Percentiles rank a stretch among this genome's conserved stretches.
phyloP scores from a whole-genome alignment of 2,113 vertebrate species.

The Uropsilus gracilis region DNA sequence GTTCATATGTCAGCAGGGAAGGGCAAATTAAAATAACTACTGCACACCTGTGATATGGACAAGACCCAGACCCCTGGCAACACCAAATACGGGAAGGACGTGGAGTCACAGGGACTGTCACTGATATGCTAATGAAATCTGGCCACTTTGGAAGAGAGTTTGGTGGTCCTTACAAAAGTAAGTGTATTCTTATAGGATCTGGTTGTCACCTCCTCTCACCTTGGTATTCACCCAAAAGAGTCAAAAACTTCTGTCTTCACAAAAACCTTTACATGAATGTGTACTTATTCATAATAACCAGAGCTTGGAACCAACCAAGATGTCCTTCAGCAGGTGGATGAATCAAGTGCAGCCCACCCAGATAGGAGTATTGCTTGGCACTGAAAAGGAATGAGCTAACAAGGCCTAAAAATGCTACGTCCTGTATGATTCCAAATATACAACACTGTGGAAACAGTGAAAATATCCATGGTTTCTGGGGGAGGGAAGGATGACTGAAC shows the following conservation, averaged over 20 bases:
- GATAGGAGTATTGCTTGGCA: no score
- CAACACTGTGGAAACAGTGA: neutral
- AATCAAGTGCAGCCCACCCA: no score
- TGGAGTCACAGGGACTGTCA: fast-evolving
- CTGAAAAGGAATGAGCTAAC: neutral
- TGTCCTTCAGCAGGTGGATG: neutral
- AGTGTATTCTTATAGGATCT: fast-evolving
- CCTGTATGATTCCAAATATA: neutral
- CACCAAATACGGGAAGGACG: fast-evolving
- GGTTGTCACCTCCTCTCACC: fast-evolving
- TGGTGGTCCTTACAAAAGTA: neutral
- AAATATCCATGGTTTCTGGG: neutral
- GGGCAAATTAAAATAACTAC: neutral
- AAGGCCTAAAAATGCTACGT: neutral
- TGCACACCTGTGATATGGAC: fast-evolving
- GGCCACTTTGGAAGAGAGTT: neutral
- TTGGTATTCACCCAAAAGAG: neutral
- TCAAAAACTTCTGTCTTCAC: neutral
- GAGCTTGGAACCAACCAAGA: neutral
- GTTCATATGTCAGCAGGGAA: fast-evolving
- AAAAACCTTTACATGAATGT: neutral
- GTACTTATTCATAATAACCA: neutral
- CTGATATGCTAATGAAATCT: no score
- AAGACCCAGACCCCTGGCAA: fast-evolving
- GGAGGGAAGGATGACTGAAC: neutral